These are phyloP conservation scores for Trinorchestia longiramus DNA, from an alignment of 1,140 invertebrate species.

Conservation along the genomic window DNA sequence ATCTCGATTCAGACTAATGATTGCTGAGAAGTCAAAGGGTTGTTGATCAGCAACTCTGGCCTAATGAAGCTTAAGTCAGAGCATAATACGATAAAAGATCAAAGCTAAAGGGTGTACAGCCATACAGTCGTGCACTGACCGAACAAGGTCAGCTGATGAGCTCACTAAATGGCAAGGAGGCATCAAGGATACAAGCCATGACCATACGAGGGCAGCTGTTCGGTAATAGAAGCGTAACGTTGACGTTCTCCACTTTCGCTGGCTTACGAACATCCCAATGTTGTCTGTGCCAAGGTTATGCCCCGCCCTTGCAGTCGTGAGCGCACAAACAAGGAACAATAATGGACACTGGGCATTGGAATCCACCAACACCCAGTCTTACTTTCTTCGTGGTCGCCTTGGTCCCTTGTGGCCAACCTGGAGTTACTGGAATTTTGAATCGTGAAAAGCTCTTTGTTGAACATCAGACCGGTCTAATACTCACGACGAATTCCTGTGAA, in stretches of 20 bases:
- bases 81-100: slow-evolving; percentile 33
- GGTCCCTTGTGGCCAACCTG: neutral
- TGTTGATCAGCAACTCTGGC: slow-evolving; percentile 12
- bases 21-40: neutral
- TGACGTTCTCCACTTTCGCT: slow-evolving; percentile 53
- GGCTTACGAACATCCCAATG: slow-evolving; percentile 48
- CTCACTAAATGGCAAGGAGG: slow-evolving; percentile 50
- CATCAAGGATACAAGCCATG: slow-evolving; percentile 52
- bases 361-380: slow-evolving; percentile 47
- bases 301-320: slow-evolving; percentile 44
- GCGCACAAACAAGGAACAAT: slow-evolving; percentile 49
- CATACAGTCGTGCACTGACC: slow-evolving; percentile 16
- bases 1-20: neutral
- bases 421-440: neutral
- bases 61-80: neutral
- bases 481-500: neutral
- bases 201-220: slow-evolving; percentile 47
- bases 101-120: neutral
- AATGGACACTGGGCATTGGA: slow-evolving; percentile 45
- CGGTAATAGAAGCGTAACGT: slow-evolving; percentile 55
- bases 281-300: slow-evolving; percentile 52
- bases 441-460: neutral
- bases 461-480: neutral
- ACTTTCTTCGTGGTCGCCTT: slow-evolving; percentile 43
- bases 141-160: slow-evolving; percentile 52